Evolutionary conservation across 2,888 invertebrate genomes (phyloP).

Genomic region (Harpalus rufipes): DNA sequence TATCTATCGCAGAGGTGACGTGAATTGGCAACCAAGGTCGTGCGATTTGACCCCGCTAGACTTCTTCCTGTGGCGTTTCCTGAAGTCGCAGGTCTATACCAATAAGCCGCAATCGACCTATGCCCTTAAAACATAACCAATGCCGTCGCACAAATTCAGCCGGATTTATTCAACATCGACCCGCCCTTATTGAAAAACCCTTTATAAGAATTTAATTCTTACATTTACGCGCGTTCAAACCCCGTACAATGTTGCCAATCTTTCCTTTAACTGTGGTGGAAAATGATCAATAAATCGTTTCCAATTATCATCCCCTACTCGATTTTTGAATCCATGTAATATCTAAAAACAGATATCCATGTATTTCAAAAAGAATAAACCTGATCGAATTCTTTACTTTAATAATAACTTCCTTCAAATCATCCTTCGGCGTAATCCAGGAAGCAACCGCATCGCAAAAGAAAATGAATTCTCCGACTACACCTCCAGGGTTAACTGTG

Average conservation of each 20-base stretch:
- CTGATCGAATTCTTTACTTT: constrained; percentile 81
- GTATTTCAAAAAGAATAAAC: not conserved
- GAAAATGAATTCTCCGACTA: constrained; percentile 98
- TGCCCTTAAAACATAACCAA: too few relatives aligned
- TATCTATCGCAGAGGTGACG: too few relatives aligned
- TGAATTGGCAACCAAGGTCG: too few relatives aligned
- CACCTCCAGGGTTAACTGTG: constrained; percentile 97
- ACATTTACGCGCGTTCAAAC: constrained; percentile 80
- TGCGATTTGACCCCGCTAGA: too few relatives aligned
- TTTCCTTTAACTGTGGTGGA: constrained; percentile 94
- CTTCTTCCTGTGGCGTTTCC: too few relatives aligned
- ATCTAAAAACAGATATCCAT: constrained; percentile 82
- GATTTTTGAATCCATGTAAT: constrained; percentile 97
- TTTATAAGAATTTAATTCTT: constrained; percentile 10
- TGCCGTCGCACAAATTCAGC: too few relatives aligned
- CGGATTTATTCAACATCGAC: too few relatives aligned
- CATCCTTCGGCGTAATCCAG: constrained; percentile 96
- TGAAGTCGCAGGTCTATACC: too few relatives aligned
- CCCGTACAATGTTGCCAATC: constrained; percentile 92
- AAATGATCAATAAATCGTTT: constrained; percentile 97
- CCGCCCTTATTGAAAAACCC: too few relatives aligned
- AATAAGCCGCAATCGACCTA: too few relatives aligned
- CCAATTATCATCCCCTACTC: constrained; percentile 99
- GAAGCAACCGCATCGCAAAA: constrained; percentile 99
- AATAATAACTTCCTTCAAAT: constrained; percentile 98